Percentiles rank a stretch among this genome's conserved stretches.
phyloP scores from a whole-genome alignment of 30 jellyfish, hydroid and myxozoan genomes.

The Cassiopea xamachana region DNA sequence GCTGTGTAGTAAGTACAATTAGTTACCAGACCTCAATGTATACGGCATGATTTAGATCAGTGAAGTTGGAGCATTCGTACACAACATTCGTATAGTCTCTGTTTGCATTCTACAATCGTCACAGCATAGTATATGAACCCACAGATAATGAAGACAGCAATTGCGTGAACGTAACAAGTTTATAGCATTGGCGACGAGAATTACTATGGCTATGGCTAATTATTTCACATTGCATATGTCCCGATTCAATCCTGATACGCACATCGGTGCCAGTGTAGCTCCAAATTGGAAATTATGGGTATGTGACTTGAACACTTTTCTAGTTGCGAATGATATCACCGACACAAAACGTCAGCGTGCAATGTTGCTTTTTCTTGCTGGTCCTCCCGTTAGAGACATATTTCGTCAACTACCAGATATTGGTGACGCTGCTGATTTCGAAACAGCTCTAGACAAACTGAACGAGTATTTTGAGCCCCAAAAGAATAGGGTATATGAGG shows the following conservation, averaged over 20 bases:
- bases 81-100: no score
- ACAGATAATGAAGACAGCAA: no score
- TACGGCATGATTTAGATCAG: no score
- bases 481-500: no score
- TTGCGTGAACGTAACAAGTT: no score
- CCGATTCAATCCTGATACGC: slow-evolving; percentile 5
- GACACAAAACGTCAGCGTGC: slow-evolving; percentile 32
- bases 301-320: slow-evolving; percentile 5
- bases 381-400: slow-evolving; percentile 35
- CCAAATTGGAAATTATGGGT: slow-evolving; percentile 29
- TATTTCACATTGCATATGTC: neutral
- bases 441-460: slow-evolving; percentile 19
- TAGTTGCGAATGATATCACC: slow-evolving; percentile 13
- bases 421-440: slow-evolving; percentile 6
- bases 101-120: no score
- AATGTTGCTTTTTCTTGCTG: slow-evolving; percentile 37
- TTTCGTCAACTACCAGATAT: slow-evolving; percentile 61
- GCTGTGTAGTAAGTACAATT: no score
- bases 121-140: no score
- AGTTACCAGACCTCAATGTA: no score
- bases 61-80: no score
- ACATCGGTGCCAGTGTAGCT: slow-evolving; percentile 4
- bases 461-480: neutral
- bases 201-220: neutral
- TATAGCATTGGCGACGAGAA: neutral